Evolutionary conservation across 1,140 invertebrate genomes (phyloP).

Genomic region (Dinothrombium tinctorium): DNA sequence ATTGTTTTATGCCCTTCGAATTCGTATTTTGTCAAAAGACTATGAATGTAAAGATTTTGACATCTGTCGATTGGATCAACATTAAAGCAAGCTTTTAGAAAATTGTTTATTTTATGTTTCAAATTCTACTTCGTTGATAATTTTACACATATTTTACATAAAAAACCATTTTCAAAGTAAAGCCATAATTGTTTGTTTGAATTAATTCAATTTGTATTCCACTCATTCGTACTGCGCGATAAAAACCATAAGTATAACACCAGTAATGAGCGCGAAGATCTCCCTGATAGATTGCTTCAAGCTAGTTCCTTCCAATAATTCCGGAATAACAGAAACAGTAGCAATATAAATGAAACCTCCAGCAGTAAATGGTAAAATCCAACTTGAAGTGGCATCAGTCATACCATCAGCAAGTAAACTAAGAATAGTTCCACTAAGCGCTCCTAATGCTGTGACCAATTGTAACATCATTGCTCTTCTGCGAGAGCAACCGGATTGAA

Average conservation of each 20-base stretch:
- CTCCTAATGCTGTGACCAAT: conserved; percentile 75
- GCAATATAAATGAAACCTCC: conserved; percentile 97
- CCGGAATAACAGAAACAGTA: conserved; percentile 84
- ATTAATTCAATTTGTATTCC: too few species aligned
- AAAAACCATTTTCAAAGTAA: too few species aligned
- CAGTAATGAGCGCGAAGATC: conserved; percentile 50
- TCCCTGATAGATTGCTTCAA: conserved; percentile 63
- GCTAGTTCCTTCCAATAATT: conserved; percentile 59
- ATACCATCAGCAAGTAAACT: conserved; percentile 50
- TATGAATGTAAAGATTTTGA: too few species aligned
- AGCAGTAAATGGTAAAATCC: conserved; percentile 84
- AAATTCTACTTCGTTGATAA: too few species aligned
- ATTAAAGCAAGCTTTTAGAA: too few species aligned
- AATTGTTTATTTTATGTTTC: too few species aligned
- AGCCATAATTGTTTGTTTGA: too few species aligned
- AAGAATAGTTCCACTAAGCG: conserved; percentile 62
- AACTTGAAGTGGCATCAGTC: conserved; percentile 40
- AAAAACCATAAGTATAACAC: conserved; percentile 75
- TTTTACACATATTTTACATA: too few species aligned
- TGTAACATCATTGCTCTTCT: conserved; percentile 77
- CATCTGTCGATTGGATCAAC: too few species aligned
- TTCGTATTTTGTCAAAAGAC: too few species aligned
- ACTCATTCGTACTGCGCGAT: conserved; percentile 67
- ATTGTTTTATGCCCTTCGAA: too few species aligned
- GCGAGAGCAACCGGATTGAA: conserved; percentile 72